phyloP scores from a whole-genome alignment of 2,797 vertebrate genomes.

The Pogonophryne albipinna region DNA sequence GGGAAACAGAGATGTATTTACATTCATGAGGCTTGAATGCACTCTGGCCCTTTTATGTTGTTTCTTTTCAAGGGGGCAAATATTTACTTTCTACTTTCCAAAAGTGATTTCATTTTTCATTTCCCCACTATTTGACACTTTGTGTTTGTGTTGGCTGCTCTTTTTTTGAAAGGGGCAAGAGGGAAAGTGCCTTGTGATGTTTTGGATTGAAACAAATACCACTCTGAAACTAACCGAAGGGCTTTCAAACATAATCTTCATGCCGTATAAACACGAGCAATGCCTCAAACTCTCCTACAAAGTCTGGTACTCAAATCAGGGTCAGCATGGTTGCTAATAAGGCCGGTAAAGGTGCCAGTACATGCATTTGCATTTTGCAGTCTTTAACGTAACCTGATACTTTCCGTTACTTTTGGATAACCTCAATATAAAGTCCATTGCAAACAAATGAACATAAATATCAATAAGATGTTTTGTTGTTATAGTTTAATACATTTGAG shows the following conservation, averaged over 20 bases:
- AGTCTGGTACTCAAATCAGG: not conserved
- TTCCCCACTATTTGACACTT: constrained; percentile 51
- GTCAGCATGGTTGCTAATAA: not conserved
- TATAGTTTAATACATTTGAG: too few species aligned
- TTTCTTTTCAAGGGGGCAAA: constrained; percentile 35
- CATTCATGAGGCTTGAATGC: constrained; percentile 25
- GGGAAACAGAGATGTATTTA: constrained; percentile 36
- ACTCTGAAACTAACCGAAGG: constrained; percentile 40
- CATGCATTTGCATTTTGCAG: too few species aligned
- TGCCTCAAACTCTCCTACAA: not conserved
- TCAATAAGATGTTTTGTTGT: too few species aligned
- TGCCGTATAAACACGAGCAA: not conserved
- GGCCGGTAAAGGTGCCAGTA: too few species aligned
- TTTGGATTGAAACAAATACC: constrained; percentile 52
- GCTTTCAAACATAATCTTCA: constrained; percentile 40
- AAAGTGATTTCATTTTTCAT: constrained; percentile 60
- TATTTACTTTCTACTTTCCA: constrained; percentile 60
- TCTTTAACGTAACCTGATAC: too few species aligned
- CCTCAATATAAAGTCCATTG: too few species aligned
- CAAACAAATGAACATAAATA: too few species aligned
- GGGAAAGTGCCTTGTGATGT: constrained; percentile 39
- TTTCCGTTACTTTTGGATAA: too few species aligned
- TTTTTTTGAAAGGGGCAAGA: constrained; percentile 18
- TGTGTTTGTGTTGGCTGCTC: constrained; percentile 51
- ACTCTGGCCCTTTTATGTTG: constrained; percentile 41